Conservation (phyloP, 2,888 invertebrate genomes). For the Orchesella flavescens region DNA sequence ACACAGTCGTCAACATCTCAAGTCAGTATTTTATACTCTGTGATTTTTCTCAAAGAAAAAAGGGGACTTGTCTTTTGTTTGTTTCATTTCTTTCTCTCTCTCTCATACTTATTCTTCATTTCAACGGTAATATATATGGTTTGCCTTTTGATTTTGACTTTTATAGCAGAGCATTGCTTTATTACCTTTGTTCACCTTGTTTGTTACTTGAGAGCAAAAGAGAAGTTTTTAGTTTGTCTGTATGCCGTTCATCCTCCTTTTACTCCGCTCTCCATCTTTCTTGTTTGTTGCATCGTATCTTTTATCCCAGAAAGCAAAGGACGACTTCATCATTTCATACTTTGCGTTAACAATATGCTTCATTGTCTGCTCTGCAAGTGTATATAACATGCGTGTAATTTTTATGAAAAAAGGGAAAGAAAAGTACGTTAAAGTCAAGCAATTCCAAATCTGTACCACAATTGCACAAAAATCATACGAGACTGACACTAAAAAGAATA, state of each 20-base stretch:
- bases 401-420: constrained; percentile 6
- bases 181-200: constrained; percentile 52
- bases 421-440: background rate
- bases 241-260: constrained; percentile 18
- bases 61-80: constrained; percentile 17
- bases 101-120: constrained; percentile 29
- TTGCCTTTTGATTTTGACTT: constrained; percentile 53
- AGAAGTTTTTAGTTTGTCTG: constrained; percentile 2
- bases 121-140: constrained; percentile 38
- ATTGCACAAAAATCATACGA: constrained; percentile 21
- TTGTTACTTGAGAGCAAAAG: constrained; percentile 12
- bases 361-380: background rate
- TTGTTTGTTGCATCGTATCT: background rate
- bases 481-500: background rate
- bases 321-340: background rate
- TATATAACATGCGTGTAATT: constrained; percentile 20
- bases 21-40: constrained; percentile 14
- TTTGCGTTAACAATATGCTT: background rate
- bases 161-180: constrained; percentile 50
- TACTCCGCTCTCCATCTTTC: background rate
- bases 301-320: background rate
- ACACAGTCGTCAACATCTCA: constrained; percentile 28
- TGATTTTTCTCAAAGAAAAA: constrained; percentile 2
- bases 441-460: background rate
- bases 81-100: constrained; percentile 30